phyloP scores from a whole-genome alignment of 2,113 vertebrate genomes.

The Stigmatopora nigra region DNA sequence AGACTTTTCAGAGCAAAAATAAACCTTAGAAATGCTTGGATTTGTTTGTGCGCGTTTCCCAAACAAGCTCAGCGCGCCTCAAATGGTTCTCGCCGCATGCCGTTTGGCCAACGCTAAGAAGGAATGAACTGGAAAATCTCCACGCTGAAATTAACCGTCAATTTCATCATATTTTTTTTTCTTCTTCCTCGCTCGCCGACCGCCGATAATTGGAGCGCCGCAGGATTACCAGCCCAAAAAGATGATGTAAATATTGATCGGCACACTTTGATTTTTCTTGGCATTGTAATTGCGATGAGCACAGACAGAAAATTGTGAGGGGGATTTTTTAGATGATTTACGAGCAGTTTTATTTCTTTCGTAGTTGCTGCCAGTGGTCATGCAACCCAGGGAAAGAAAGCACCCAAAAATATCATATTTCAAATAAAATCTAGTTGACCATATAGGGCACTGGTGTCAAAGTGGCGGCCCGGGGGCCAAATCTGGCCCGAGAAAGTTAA shows the following conservation, averaged over 20 bases:
- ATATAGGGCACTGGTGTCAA: no score
- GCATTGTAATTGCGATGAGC: not conserved
- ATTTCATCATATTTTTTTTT: not conserved
- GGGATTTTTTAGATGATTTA: not conserved
- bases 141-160: not conserved
- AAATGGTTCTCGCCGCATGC: conserved; percentile 5
- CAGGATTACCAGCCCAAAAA: not conserved
- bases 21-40: not conserved
- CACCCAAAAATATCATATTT: no score
- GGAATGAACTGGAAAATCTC: not conserved
- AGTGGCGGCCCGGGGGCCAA: no score
- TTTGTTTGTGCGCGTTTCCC: not conserved
- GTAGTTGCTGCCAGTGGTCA: no score
- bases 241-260: conserved; percentile 16
- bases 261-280: conserved; percentile 5
- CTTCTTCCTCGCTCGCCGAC: not conserved
- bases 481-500: no score
- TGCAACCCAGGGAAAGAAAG: no score
- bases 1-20: conserved; percentile 2
- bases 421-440: no score
- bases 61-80: not conserved
- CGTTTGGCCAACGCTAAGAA: conserved; percentile 13
- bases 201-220: not conserved
- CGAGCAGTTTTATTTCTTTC: not conserved
- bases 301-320: not conserved